Evolutionary conservation across 2,113 vertebrate genomes (phyloP), one percentile per base, ranked within the genome.

Genomic region (Cacatua alba): DNA sequence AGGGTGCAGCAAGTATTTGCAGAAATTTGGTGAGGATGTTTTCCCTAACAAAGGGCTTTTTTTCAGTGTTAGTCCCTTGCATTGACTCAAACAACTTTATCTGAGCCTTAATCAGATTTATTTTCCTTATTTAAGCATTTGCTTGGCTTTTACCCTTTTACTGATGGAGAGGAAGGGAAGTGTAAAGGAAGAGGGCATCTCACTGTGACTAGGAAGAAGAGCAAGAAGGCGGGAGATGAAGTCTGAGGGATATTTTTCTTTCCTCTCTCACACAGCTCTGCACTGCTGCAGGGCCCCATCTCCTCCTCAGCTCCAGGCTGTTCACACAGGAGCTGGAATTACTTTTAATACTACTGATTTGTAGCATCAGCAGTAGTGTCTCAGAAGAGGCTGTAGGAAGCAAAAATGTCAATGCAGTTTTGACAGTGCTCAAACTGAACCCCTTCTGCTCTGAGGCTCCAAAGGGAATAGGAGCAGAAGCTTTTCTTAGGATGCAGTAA

Each of bases 401-500:
- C 7, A 2, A 91, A 96, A 93, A 83, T 81, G 60, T 51, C 53
- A 25, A 0, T 64, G 41, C 49, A 48, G 23, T 79, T 91, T 94
- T 57, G 92, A 43, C 55, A 69, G 71, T 81, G 28, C 65, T 86
- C 0, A 0, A 78, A 52, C 53, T 65, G 69, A 76, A 55, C 59
- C 48, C 24, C 13, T 97, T 37, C 46, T 93, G 37, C 68, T 86
- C 39, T 78, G 69, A 85, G 52, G 11, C 35, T 69, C 57, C 25
- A 8, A 43, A 62, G 85, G 35, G 71, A 85, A 53, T 35, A 65
- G 57, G 65, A 92, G 31, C 65, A 92, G 69, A 96, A 55, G 17
- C 15, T 92, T 94, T 96, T 88, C 86, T 96, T 94, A 60, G 29
- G 49, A 59, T 94, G 67, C 95, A 94, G 78, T 82, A 94, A 76